Evolutionary conservation across 1,140 invertebrate species (phyloP).

Genomic region (Drosophila kepulauana): DNA sequence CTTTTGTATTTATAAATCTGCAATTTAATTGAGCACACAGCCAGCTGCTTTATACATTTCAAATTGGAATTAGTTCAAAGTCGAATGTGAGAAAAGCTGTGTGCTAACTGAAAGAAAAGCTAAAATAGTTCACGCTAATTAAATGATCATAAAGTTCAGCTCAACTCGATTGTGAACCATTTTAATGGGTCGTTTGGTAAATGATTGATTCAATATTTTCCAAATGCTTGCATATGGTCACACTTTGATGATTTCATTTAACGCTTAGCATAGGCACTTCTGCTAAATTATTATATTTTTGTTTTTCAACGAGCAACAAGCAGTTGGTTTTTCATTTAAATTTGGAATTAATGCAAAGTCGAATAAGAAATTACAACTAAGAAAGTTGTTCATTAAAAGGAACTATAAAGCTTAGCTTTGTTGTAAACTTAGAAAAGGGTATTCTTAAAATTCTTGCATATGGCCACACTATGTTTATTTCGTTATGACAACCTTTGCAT

Average conservation of each 20-base stretch:
- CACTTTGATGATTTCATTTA: too few species aligned
- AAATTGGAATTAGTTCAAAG: conserved; percentile 19
- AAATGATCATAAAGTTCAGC: background rate
- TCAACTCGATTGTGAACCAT: too few species aligned
- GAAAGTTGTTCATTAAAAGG: background rate
- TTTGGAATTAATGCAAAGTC: conserved; percentile 21
- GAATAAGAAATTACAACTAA: background rate
- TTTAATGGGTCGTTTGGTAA: too few species aligned
- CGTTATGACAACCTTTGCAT: too few species aligned
- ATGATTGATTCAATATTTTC: too few species aligned
- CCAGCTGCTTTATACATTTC: conserved; percentile 15
- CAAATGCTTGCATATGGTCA: too few species aligned
- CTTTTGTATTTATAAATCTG: conserved; percentile 39
- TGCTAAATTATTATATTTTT: too few species aligned
- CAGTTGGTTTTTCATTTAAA: conserved; percentile 1
- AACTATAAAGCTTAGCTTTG: background rate
- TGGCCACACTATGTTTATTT: background rate
- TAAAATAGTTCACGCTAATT: background rate
- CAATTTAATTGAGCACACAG: conserved; percentile 41
- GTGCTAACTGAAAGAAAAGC: background rate
- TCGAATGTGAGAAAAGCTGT: background rate
- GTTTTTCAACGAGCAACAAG: too few species aligned
- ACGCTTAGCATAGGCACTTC: too few species aligned
- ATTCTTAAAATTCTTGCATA: background rate
- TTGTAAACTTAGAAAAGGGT: background rate